Base-by-base conservation (phyloP, 1,140 invertebrate species). In the Heliothis virescens region DNA sequence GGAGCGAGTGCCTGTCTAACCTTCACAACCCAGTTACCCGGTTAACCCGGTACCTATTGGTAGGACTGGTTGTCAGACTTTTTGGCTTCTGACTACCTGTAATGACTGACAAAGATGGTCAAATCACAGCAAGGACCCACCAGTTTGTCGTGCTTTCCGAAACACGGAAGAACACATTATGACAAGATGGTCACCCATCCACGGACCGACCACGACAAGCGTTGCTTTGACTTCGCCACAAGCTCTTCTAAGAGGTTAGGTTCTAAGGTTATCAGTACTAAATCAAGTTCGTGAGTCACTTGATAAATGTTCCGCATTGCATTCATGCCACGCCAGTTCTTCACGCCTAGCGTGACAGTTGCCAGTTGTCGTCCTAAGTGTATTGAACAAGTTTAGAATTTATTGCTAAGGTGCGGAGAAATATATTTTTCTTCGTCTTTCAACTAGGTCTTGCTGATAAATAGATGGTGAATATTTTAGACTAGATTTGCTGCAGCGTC, bases 381-480 rank as follows among this genome's bases (percentile, higher is more conserved):
- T 76, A 76, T 76, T 63, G 60, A 76, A 76, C 15, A 53, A 76
- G 41, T 63, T 76, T 55, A 63, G 59, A 76, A 76, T 63, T 65
- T 76, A 76, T 76, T 7, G 48, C 26, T 11, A 75, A 50, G n/a
- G 41, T 71, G 48, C 48, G 12, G 18, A 47, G 16, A 16, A 29
- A 52, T 21, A 18, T 67, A 67, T 48, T 67, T 67, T 53, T 26
- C 67, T 71, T 71, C 48, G 48, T 71, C 48, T 71, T 53, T 50
- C 67, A 50, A 52, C 13, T 3, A 71, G 48, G 13, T 52, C 57
- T 60, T 21, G 34, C 18, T 71, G 47, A 52, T 50, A 15, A 71
- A 52, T 71, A 26, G 67, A 12, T 29, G 59, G 9, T 29, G 59
- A 18, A 29, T 62, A 1, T 62, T 29, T 41, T 41, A 9, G 5